Percentiles rank a stretch among this genome's conserved stretches.
Conservation (phyloP, 2,797 vertebrate species). For the Diplodus puntazzo region DNA sequence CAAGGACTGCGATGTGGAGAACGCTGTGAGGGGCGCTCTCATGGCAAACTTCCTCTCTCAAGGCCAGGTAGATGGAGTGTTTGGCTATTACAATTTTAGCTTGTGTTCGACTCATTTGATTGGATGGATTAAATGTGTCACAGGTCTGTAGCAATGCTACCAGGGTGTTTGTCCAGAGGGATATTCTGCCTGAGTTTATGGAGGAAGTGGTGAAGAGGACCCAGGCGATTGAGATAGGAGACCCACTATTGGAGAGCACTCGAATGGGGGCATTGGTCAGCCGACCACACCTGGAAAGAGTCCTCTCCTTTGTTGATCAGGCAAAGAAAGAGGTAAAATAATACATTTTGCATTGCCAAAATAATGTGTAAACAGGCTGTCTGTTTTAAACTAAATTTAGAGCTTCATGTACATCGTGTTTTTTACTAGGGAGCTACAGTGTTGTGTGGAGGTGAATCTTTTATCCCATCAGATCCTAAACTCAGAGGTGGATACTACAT, state of each 20-base stretch:
- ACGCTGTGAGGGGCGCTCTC: conserved; percentile 93
- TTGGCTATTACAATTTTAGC: background rate
- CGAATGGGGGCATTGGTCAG: conserved; percentile 97
- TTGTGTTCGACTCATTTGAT: background rate
- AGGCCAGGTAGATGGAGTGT: conserved; percentile 89
- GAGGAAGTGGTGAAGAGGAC: conserved; percentile 92
- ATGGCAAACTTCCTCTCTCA: conserved; percentile 98
- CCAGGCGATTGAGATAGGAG: conserved; percentile 90
- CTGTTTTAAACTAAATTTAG: background rate
- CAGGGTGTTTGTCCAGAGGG: conserved; percentile 93
- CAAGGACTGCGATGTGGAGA: conserved; percentile 90
- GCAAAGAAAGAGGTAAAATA: conserved; percentile 90
- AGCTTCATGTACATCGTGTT: background rate
- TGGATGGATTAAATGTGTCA: conserved; percentile 5
- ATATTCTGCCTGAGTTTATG: conserved; percentile 89
- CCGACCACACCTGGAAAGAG: conserved; percentile 89
- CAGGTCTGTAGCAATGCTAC: conserved; percentile 98
- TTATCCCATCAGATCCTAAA: conserved; percentile 90
- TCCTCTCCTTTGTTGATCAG: conserved; percentile 90
- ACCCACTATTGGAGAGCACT: conserved; percentile 92
- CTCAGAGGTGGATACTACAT: conserved; percentile 94
- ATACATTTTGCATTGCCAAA: background rate
- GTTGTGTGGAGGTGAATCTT: conserved; percentile 91
- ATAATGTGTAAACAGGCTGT: background rate
- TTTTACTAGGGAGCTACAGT: conserved; percentile 90